Base-by-base conservation (phyloP, 2,113 vertebrate species). In the Pachyramphus minor region DNA sequence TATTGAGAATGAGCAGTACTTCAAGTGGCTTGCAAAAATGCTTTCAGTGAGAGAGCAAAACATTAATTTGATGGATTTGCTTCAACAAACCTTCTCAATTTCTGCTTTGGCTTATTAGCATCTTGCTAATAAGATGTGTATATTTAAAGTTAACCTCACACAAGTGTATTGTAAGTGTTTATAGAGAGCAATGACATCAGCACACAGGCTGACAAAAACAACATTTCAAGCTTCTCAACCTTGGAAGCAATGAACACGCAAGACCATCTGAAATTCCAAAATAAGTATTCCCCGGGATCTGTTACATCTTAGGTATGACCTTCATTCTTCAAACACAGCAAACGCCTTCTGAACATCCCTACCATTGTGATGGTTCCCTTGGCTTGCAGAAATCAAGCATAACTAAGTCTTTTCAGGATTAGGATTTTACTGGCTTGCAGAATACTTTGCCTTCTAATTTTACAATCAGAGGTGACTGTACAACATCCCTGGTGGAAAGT, bases 1-100 rank as follows among this genome's bases (percentile, higher is more conserved):
- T 96, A 6, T 95, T 97, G 47, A 95, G 96, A 68, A 97, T 23
- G 33, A 97, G 79, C 58, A 96, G 64, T 24, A 87, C 94, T 96
- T 97, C 91, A 92, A 97, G 94, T 10, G 95, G 92, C 91, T 82
- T 93, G 41, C 87, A 81, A 83, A 97, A 98, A 20, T 78, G 63
- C 94, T 98, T 95, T 41, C 74, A 80, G 81, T 73, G 76, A 45
- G 95, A 82, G 82, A 60, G 35, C 31, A 82, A 81, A 93, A 52
- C 37, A 23, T 84, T n/a, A 39, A 72, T 78, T 80, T 78, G 37
- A 63, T 24, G 33, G 25, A 20, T 74, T 53, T 77, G 27, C n/a
- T 91, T 69, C 84, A 87, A 69, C 25, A 91, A 53, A 69, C 66
- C 16, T 47, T 27, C 47, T 79, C 41, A 56, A 35, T 45, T 77